These are phyloP conservation scores for Phymanthus crucifer DNA, from an alignment of 92 coral and sea anemone species.

Conservation along the genomic window DNA sequence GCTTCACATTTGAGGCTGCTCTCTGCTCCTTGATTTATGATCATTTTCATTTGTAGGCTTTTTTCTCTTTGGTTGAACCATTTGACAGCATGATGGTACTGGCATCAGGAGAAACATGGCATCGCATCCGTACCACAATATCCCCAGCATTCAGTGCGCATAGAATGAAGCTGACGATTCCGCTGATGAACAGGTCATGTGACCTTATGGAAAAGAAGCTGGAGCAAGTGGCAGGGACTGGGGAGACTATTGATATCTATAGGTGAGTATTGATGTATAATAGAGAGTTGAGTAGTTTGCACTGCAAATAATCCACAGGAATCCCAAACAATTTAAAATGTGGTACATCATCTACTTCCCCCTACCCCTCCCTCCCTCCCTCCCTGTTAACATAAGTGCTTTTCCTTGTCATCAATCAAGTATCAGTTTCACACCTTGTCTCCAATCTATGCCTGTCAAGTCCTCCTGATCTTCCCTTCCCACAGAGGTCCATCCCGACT, in stretches of 20 bases:
- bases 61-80: conserved; percentile 50
- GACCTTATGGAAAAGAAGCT: conserved; percentile 57
- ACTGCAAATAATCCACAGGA: too few species aligned
- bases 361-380: not conserved
- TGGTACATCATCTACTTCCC: too few species aligned
- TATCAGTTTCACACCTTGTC: not conserved
- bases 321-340: too few species aligned
- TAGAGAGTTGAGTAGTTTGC: not conserved
- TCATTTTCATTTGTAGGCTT: conserved; percentile 8
- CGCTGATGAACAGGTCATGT: conserved; percentile 64
- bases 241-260: conserved; percentile 50
- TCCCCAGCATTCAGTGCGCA: conserved; percentile 77
- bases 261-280: conserved; percentile 22
- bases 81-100: conserved; percentile 44
- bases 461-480: not conserved
- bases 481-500: not conserved
- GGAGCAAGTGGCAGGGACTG: conserved; percentile 48
- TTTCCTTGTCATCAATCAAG: not conserved
- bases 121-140: conserved; percentile 61
- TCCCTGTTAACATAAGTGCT: not conserved
- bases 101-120: conserved; percentile 67
- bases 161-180: conserved; percentile 60
- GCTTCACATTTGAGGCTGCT: too few species aligned
- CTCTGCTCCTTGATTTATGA: too few species aligned
- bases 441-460: not conserved